Percentiles rank a stretch among this genome's conserved stretches.
Evolutionary conservation across 2,888 invertebrate species (phyloP).

Genomic region (Stenoptilia bipunctidactyla): DNA sequence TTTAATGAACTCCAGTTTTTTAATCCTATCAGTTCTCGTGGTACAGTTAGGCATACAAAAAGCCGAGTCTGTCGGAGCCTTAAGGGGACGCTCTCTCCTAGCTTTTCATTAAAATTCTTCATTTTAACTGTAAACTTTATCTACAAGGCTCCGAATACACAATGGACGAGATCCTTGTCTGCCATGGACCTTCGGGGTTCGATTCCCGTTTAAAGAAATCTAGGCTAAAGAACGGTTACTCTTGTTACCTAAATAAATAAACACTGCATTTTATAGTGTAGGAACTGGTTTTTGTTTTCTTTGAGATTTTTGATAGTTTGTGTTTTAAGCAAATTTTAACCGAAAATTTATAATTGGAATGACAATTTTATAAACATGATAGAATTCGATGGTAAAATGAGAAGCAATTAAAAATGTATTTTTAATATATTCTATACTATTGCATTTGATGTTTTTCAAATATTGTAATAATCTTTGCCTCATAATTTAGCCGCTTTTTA

Average conservation of each 20-base stretch:
- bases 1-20: too few species aligned
- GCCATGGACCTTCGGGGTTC: slow-evolving; percentile 45
- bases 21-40: too few species aligned
- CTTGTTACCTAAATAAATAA: slow-evolving; percentile 36
- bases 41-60: slow-evolving; percentile 30
- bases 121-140: slow-evolving; percentile 22
- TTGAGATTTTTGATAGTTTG: too few species aligned
- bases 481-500: too few species aligned
- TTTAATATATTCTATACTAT: slow-evolving; percentile 2
- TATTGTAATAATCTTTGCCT: too few species aligned
- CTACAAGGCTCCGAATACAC: slow-evolving; percentile 43
- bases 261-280: slow-evolving; percentile 27
- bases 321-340: too few species aligned
- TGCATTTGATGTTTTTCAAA: slow-evolving; percentile 1
- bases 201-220: slow-evolving; percentile 54
- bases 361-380: too few species aligned
- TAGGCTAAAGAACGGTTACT: slow-evolving; percentile 51
- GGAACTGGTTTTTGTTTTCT: too few species aligned
- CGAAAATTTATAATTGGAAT: too few species aligned
- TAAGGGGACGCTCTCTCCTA: not conserved
- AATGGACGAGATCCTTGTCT: slow-evolving; percentile 61
- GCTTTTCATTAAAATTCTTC: slow-evolving; percentile 35
- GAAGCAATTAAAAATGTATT: too few species aligned
- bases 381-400: too few species aligned
- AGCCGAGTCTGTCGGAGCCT: slow-evolving; percentile 43